Evolutionary conservation across 2,797 vertebrate species (phyloP).

Genomic region (Falco rusticolus): DNA sequence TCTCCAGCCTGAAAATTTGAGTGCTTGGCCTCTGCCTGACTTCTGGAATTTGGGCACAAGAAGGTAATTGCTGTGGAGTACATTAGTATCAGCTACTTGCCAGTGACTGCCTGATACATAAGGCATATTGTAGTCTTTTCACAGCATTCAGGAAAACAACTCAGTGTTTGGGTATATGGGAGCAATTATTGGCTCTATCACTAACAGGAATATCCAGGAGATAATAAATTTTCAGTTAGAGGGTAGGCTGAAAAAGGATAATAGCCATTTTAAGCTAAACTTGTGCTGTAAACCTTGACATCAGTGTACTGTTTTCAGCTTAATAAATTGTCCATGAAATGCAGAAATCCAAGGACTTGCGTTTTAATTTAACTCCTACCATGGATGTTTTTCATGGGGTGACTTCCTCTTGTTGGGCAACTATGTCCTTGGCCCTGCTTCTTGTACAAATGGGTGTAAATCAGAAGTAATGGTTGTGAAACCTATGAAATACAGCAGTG

Average conservation of each 20-base stretch:
- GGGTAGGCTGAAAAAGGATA: neutral
- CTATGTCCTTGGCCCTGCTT: neutral
- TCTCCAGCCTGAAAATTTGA: neutral
- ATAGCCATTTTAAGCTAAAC: neutral
- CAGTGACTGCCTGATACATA: neutral
- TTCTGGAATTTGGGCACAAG: neutral
- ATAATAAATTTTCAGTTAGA: neutral
- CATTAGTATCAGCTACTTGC: neutral
- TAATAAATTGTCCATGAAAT: neutral
- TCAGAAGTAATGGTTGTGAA: neutral
- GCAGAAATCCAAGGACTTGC: neutral
- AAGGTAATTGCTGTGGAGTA: neutral
- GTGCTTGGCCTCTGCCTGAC: neutral
- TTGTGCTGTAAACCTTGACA: neutral
- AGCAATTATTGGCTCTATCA: neutral
- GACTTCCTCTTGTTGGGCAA: neutral
- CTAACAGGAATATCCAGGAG: neutral
- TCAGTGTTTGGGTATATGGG: neutral
- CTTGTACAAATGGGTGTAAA: neutral
- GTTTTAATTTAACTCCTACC: neutral
- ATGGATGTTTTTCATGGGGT: neutral
- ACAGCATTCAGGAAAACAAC: neutral
- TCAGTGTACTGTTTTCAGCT: neutral
- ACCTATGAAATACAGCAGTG: neutral
- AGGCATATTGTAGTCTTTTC: neutral